These are phyloP conservation scores for Mystacides longicornis DNA, from an alignment of 2,888 invertebrate genomes.

Conservation along the genomic window DNA sequence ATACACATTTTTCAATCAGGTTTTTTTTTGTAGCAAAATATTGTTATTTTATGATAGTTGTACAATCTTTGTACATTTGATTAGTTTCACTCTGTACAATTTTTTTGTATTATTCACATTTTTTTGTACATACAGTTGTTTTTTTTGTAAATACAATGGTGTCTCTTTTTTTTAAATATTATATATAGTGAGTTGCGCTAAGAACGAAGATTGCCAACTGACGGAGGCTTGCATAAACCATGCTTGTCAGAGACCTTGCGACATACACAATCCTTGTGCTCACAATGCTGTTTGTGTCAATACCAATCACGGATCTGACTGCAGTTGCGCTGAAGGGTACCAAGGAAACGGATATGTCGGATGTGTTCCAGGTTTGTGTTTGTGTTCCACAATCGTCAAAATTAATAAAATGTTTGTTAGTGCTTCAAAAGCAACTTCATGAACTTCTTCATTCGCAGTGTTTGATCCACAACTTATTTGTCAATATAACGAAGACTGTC, in stretches of 20 bases:
- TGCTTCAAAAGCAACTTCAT: neutral
- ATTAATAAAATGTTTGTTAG: neutral
- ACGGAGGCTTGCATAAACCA: constrained; percentile 81
- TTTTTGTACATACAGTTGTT: neutral
- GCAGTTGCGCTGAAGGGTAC: constrained; percentile 78
- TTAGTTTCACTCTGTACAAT: neutral
- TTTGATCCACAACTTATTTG: constrained; percentile 55
- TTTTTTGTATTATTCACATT: neutral
- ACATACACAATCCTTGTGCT: constrained; percentile 75
- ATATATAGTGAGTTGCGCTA: constrained; percentile 73
- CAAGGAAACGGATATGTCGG: constrained; percentile 81
- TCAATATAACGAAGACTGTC: constrained; percentile 87
- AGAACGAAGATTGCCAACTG: constrained; percentile 76
- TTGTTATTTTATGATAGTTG: neutral
- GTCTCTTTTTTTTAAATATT: constrained; percentile 31
- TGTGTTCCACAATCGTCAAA: neutral
- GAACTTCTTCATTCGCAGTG: constrained; percentile 33
- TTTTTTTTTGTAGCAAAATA: neutral
- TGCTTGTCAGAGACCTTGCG: constrained; percentile 82
- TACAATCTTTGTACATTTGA: neutral
- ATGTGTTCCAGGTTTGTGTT: constrained; percentile 61
- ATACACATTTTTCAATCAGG: neutral
- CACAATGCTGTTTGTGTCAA: constrained; percentile 80
- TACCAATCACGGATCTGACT: constrained; percentile 79
- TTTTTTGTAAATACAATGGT: constrained; percentile 18